Evolutionary conservation across 1,140 invertebrate genomes (phyloP), one percentile per base, ranked within the genome.

Genomic region (Camponotus pennsylvanicus): DNA sequence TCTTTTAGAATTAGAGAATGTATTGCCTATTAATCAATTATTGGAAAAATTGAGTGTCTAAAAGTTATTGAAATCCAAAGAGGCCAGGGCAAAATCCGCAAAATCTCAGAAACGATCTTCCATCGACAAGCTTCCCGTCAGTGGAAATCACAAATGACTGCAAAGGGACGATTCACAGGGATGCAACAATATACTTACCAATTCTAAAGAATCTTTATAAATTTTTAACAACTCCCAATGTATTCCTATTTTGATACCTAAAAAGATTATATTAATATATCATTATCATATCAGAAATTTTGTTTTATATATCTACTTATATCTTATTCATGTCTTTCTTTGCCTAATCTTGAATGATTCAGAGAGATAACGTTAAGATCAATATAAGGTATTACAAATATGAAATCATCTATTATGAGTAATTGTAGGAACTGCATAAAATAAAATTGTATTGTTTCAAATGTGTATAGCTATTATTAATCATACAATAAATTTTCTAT

Each of bases 261-360:
- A 64, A 73, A 73, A 71, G 18, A 73, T 63, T 15, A 15, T 49
- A 83, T 86, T 34, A 73, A 75, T 27, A 27, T 27, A 27, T 27
- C 0, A 27, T 55, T 27, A 27, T 55, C 27, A 63, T 73, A 7
- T 73, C 34, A 83, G 21, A 69, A 80, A 34, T 8, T 49, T 37
- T 86, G 37, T 64, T 49, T 4, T 40, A 27, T 27, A 27, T 27
- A 27, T 8, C 6, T 2, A 61, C 15, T 52, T 66, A 18, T 82
- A 70, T 40, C 15, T 59, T 45, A 70, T 37, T 61, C 1, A 15
- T 82, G 59, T 66, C 78, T 71, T 55, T 52, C 57, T 78, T 61
- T n/a, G 13, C 21, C 21, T 70, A 64, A 83, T 77, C 63, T 61
- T 13, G 5, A 18, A 69, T 85, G 37, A 85, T 69, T 87, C 67